These are phyloP conservation scores for Andrena marginata DNA, from an alignment of 2,888 invertebrate genomes.

Conservation along the genomic window DNA sequence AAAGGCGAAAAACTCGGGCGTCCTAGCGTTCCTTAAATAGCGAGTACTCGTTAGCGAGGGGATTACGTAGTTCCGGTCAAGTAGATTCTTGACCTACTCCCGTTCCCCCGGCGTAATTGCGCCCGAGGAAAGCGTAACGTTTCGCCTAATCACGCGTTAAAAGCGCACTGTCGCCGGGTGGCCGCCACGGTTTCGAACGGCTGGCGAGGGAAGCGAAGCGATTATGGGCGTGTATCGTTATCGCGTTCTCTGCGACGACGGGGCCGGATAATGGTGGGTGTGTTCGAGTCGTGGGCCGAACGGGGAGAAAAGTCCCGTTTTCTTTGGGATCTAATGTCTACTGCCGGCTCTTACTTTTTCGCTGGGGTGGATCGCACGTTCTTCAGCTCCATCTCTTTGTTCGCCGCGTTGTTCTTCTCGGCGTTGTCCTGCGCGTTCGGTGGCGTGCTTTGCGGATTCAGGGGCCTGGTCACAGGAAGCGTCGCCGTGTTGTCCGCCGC, in stretches of 20 bases:
- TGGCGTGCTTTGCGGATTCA: slow-evolving; percentile 87
- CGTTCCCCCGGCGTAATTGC: slow-evolving; percentile 44
- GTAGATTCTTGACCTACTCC: slow-evolving; percentile 62
- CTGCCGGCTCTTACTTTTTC: slow-evolving; percentile 89
- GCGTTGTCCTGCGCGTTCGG: slow-evolving; percentile 89
- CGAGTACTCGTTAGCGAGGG: slow-evolving; percentile 60
- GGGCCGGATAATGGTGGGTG: neutral
- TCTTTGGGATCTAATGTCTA: slow-evolving; percentile 25
- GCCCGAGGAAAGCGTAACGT: slow-evolving; percentile 42
- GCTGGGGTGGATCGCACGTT: slow-evolving; percentile 94
- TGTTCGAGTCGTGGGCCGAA: neutral
- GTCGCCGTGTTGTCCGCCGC: slow-evolving; percentile 93
- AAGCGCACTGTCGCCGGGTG: neutral
- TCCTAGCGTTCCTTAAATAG: slow-evolving; percentile 49
- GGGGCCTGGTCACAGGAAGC: slow-evolving; percentile 92
- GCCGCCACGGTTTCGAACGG: neutral
- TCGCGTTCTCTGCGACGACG: neutral
- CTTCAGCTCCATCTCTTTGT: slow-evolving; percentile 95
- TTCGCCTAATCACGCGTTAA: slow-evolving; percentile 30
- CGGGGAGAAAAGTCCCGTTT: neutral
- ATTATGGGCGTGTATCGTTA: neutral
- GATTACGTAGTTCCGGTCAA: slow-evolving; percentile 45
- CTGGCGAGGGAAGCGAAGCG: neutral
- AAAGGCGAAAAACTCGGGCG: slow-evolving; percentile 3
- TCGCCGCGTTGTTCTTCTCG: slow-evolving; percentile 93